A percentile compares a stretch with the other conserved stretches of the same genome.
Conservation (phyloP, 2,113 vertebrate genomes). For the Cichladusa arquata region DNA sequence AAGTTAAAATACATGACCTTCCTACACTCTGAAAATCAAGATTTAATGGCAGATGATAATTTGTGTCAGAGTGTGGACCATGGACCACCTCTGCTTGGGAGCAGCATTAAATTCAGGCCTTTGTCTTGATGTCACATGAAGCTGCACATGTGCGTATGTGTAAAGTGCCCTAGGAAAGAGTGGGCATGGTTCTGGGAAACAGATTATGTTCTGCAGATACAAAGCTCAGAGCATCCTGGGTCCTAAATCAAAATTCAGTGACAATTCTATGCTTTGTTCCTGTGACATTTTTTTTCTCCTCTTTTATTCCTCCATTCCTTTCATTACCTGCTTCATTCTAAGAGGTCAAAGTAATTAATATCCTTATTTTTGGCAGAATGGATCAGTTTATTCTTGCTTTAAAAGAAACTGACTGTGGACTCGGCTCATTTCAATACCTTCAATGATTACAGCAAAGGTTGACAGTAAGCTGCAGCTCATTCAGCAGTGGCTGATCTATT, state of each 20-base stretch:
- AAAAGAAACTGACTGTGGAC: not conserved
- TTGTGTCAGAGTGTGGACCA: not conserved
- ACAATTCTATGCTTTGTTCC: not conserved
- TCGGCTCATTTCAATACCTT: not conserved
- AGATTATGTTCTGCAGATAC: not conserved
- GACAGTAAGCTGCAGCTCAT: not conserved
- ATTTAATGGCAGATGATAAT: not conserved
- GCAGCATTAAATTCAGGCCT: not conserved
- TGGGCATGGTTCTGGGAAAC: fast-evolving
- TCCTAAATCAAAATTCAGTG: not conserved
- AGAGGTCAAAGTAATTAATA: not conserved
- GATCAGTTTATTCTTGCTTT: not conserved
- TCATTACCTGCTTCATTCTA: not conserved
- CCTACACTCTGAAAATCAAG: not conserved
- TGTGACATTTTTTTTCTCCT: not conserved
- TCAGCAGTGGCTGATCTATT: not conserved
- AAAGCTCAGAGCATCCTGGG: not conserved
- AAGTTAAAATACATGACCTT: not conserved
- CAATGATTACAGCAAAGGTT: not conserved
- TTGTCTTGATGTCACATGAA: not conserved
- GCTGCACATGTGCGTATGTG: not conserved
- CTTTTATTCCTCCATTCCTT: not conserved
- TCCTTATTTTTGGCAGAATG: not conserved
- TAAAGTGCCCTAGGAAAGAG: not conserved
- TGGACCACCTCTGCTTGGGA: not conserved